phyloP scores from a whole-genome alignment of 2,797 vertebrate species.

The Psittacula echo region DNA sequence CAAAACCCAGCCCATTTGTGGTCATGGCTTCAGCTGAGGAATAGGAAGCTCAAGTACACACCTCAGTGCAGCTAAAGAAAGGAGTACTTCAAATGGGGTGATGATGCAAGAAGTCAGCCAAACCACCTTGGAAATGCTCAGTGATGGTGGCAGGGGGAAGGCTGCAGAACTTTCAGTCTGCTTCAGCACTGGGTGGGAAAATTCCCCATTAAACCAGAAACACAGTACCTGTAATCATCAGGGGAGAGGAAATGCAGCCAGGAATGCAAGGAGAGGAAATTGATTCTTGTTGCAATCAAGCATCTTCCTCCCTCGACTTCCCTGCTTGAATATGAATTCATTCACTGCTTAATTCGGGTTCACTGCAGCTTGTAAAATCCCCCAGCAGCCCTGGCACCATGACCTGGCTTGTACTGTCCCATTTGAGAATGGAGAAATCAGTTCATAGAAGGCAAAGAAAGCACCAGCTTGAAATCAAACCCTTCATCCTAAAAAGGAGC shows the following conservation, averaged over 20 bases:
- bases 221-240: not conserved
- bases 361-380: not conserved
- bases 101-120: not conserved
- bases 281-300: not conserved
- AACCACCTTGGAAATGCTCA: not conserved
- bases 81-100: not conserved
- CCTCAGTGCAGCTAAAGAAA: not conserved
- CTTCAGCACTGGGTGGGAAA: constrained; percentile 17
- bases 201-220: constrained; percentile 9
- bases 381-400: not conserved
- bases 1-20: not conserved
- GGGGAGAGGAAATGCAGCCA: not conserved
- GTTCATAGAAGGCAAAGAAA: not conserved
- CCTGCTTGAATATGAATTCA: not conserved
- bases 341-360: not conserved
- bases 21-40: not conserved
- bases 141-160: not conserved
- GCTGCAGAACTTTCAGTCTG: not conserved
- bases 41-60: not conserved
- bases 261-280: not conserved
- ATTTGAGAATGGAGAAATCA: not conserved
- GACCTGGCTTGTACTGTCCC: not conserved
- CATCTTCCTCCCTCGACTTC: not conserved
- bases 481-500: not conserved
- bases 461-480: not conserved